Conservation (phyloP, 2,888 invertebrate genomes). For the Linnaemya vulpina region DNA sequence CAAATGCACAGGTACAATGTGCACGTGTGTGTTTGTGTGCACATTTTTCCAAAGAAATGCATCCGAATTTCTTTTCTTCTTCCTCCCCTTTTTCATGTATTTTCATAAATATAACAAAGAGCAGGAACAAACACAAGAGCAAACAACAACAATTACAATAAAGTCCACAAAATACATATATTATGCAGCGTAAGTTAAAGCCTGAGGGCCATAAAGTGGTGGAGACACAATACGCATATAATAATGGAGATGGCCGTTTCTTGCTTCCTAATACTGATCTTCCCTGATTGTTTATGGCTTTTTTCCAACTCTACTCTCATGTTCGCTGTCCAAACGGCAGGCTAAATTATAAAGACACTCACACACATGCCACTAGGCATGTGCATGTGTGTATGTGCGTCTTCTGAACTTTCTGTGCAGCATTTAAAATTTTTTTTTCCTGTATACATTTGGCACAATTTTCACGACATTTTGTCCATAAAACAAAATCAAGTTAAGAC, state of each 20-base stretch:
- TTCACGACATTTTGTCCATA: too few species aligned
- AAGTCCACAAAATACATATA: constrained; percentile 18
- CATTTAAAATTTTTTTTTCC: too few species aligned
- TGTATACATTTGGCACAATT: too few species aligned
- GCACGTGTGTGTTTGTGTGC: neutral
- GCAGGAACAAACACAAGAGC: constrained; percentile 19
- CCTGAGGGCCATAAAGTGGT: constrained; percentile 52
- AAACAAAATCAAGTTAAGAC: too few species aligned
- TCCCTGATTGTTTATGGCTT: constrained; percentile 7
- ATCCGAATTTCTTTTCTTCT: constrained; percentile 28
- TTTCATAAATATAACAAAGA: constrained; percentile 36
- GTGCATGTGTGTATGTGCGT: too few species aligned
- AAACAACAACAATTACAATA: constrained; percentile 8
- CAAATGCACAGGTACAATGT: neutral
- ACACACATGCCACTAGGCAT: too few species aligned
- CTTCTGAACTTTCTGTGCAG: too few species aligned
- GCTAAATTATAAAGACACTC: neutral
- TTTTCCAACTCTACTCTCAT: neutral
- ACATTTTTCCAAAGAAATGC: constrained; percentile 65
- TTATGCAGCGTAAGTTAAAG: constrained; percentile 10
- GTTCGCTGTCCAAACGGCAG: neutral
- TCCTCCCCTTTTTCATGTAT: neutral
- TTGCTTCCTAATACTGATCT: constrained; percentile 15
- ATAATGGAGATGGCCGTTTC: constrained; percentile 5
- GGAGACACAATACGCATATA: constrained; percentile 30